Evolutionary conservation across 2,113 vertebrate genomes (phyloP).

Genomic region (Nothobranchius furzeri): DNA sequence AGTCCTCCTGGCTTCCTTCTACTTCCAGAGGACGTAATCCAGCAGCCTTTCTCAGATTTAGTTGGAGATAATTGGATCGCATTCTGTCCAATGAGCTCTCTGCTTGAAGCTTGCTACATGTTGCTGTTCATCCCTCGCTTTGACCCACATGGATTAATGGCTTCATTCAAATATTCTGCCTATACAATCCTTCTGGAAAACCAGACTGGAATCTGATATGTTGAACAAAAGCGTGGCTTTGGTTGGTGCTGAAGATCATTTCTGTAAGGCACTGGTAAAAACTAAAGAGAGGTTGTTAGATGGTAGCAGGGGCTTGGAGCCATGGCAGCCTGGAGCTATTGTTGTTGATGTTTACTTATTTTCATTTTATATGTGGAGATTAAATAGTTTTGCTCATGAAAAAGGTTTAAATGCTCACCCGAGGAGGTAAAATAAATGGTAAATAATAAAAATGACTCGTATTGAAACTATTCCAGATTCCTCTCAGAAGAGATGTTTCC

Average conservation of each 20-base stretch:
- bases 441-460: too few species aligned
- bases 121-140: conserved; percentile 30
- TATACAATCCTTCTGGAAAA: conserved; percentile 46
- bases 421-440: too few species aligned
- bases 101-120: conserved; percentile 19
- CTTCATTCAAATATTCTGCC: conserved; percentile 50
- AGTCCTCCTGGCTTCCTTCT: conserved; percentile 11
- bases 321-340: too few species aligned
- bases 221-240: not conserved
- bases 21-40: conserved; percentile 52
- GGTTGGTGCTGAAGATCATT: not conserved
- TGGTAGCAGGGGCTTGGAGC: too few species aligned
- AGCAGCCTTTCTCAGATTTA: conserved; percentile 46
- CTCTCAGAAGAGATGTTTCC: too few species aligned
- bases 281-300: too few species aligned
- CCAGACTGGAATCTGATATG: not conserved
- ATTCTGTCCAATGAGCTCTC: conserved; percentile 49
- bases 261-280: too few species aligned
- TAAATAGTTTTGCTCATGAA: too few species aligned
- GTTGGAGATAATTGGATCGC: conserved; percentile 63
- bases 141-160: conserved; percentile 50
- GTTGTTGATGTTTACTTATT: too few species aligned
- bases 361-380: too few species aligned
- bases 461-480: too few species aligned
- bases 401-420: too few species aligned